Base-by-base conservation (phyloP, 2,888 invertebrate species). In the Fissipunctia ypsillon region DNA sequence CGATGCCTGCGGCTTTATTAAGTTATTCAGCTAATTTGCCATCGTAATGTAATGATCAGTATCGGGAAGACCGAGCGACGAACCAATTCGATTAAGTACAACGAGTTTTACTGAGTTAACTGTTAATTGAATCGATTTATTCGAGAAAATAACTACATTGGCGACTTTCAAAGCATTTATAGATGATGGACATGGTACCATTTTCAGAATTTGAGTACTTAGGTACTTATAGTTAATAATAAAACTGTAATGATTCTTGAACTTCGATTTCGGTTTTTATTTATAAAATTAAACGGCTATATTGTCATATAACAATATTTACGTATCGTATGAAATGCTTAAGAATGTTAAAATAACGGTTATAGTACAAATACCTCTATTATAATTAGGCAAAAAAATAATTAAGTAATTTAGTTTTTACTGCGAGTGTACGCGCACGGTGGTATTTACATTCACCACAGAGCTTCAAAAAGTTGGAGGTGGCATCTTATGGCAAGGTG, bases 21-120 rank as follows among this genome's bases (percentile, higher is more conserved):
- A 63, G 52, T 80, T 77, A 71, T 73, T 56, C 73, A 77, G 71
- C 70, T 74, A 83, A 83, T 85, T 85, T 73, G 9, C 72, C 74
- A 68, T 68, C 83, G 77, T 81, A 83, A 81, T 81, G 66, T 78
- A 76, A 83, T 80, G 73, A 78, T 80, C 59, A 69, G 65, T 69
- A 76, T 78, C 77, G 73, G 61, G 60, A 43, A 59, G 64, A 69
- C 14, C 60, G 73, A 78, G 70, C 72, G 64, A 60, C 31, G 59
- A 76, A 72, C 66, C 67, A 65, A 83, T 85, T 81, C 77, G 74
- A 81, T 85, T 83, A 81, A 71, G 57, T 70, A 56, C 54, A 81
- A 72, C 57, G 80, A 75, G 59, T 72, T 69, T 74, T 79, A 71
- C 71, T 63, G 56, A 75, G 59, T 71, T 61, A 65, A 69, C 57